Evolutionary conservation across 2,797 vertebrate genomes (phyloP).

Genomic region (Peromyscus eremicus): DNA sequence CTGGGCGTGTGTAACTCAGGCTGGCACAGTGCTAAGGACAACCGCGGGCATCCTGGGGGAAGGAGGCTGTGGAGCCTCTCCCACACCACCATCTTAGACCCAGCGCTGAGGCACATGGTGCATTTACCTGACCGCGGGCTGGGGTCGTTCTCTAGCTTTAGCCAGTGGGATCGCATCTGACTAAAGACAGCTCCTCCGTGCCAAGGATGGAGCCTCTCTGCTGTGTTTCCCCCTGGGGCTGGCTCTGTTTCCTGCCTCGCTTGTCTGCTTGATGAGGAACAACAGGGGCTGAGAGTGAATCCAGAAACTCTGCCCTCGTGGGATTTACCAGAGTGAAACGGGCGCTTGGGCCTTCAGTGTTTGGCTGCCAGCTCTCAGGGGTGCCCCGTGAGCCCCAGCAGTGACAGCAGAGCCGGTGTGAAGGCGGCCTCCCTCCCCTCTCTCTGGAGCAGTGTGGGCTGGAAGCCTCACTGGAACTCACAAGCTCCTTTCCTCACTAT

Average conservation of each 20-base stretch:
- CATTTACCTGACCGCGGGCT: neutral
- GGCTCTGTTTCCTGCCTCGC: neutral
- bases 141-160: neutral
- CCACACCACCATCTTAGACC: neutral
- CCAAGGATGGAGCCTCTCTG: neutral
- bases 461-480: neutral
- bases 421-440: neutral
- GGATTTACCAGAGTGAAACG: neutral
- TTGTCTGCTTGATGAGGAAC: neutral
- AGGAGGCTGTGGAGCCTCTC: accelerated
- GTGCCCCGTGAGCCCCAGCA: neutral
- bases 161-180: neutral
- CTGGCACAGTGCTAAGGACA: neutral
- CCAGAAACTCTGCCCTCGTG: neutral
- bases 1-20: neutral
- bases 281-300: neutral
- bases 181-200: neutral
- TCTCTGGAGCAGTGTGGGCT: neutral
- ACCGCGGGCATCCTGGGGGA: neutral
- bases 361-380: neutral
- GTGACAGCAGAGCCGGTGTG: neutral
- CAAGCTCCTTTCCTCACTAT: constrained; percentile 23
- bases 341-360: neutral
- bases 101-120: accelerated
- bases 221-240: no score